Percentiles rank a stretch among this genome's conserved stretches.
Conservation (phyloP, 2,113 vertebrate species). For the Pseudopodoces humilis region DNA sequence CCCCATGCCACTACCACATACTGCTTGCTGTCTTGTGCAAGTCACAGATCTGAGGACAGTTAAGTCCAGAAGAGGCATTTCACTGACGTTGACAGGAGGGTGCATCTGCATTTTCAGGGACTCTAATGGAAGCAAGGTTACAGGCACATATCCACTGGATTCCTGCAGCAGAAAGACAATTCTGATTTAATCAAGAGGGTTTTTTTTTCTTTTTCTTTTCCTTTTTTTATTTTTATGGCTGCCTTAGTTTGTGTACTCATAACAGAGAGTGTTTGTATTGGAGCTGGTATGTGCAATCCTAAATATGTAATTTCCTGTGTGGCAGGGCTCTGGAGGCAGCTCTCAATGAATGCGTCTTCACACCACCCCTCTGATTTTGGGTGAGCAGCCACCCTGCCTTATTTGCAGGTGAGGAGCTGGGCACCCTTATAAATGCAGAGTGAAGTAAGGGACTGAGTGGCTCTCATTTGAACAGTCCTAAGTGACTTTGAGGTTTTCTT, state of each 20-base stretch:
- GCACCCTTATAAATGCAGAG: no score
- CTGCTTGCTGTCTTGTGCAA: neutral
- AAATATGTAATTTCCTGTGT: neutral
- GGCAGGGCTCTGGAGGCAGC: neutral
- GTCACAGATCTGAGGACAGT: neutral
- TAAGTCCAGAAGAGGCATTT: neutral
- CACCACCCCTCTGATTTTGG: neutral
- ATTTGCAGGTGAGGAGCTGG: neutral
- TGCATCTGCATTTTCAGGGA: neutral
- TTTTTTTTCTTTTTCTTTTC: neutral
- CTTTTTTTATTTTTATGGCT: neutral
- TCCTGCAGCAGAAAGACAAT: neutral
- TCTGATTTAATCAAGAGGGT: neutral
- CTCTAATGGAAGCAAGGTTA: neutral
- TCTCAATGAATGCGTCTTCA: neutral
- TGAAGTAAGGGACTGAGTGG: neutral
- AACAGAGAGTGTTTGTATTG: neutral
- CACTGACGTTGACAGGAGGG: neutral
- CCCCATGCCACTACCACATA: constrained; percentile 5
- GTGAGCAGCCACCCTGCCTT: neutral
- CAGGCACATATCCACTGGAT: neutral
- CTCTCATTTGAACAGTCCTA: neutral
- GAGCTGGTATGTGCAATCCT: neutral
- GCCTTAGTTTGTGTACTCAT: fast-evolving
- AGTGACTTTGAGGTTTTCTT: neutral